phyloP scores from a whole-genome alignment of 2,797 vertebrate species.

The Coracias cyanogaster region DNA sequence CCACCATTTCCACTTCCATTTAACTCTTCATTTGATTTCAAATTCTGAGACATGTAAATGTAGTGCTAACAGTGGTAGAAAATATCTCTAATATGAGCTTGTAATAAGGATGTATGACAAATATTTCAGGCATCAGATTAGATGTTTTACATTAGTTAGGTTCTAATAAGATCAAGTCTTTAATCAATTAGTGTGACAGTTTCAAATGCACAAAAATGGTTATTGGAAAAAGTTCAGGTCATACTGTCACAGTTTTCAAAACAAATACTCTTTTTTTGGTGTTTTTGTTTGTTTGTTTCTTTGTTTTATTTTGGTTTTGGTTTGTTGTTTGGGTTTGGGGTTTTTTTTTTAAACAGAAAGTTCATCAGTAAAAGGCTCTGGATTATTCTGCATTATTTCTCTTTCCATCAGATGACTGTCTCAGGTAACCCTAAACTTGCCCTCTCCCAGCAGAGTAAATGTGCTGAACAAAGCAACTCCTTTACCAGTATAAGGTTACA shows the following conservation, averaged over 20 bases:
- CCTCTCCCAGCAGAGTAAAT: not conserved
- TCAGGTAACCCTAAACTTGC: not conserved
- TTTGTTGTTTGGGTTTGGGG: too few relatives aligned
- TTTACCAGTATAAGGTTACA: not conserved
- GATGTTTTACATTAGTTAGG: not conserved
- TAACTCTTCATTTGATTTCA: not conserved
- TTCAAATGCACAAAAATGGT: not conserved
- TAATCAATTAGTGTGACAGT: not conserved
- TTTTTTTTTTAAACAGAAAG: not conserved
- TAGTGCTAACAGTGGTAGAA: not conserved
- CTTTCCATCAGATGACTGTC: not conserved
- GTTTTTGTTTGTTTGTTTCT: not conserved
- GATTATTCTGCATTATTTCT: not conserved
- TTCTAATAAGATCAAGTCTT: not conserved
- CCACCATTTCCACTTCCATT: not conserved
- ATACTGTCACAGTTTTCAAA: not conserved
- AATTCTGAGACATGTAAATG: not conserved
- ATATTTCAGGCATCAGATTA: not conserved
- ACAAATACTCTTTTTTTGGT: not conserved
- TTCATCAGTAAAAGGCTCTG: not conserved
- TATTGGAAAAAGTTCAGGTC: not conserved
- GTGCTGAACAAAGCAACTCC: not conserved
- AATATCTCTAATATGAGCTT: not conserved
- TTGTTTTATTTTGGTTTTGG: too few relatives aligned
- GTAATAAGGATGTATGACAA: not conserved